A percentile compares a stretch with the other conserved stretches of the same genome.
These are phyloP conservation scores for Candoia aspera DNA, from an alignment of 2,113 vertebrate species.

Conservation along the genomic window DNA sequence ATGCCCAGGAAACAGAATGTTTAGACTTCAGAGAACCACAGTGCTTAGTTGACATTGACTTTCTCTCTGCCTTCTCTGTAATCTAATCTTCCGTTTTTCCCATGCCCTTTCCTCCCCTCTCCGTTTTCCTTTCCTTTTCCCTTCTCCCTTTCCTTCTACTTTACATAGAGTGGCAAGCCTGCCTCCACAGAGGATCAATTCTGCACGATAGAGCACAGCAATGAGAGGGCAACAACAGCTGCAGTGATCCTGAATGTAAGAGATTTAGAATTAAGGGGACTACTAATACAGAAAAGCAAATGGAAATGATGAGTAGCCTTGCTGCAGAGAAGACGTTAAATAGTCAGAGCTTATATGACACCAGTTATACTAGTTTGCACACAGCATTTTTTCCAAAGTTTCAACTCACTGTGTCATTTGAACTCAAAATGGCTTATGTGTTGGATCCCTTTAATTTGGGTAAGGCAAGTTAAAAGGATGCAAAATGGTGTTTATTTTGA, in stretches of 20 bases:
- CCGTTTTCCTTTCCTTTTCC: not conserved
- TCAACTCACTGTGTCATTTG: not conserved
- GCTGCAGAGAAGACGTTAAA: not conserved
- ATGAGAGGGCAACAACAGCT: constrained; percentile 27
- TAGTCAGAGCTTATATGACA: not conserved
- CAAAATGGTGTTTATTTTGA: not conserved
- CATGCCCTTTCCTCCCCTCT: constrained; percentile 7
- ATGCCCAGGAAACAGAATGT: constrained; percentile 32
- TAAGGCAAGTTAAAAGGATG: not conserved
- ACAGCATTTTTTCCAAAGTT: not conserved
- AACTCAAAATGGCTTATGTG: not conserved
- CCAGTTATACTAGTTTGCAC: not conserved
- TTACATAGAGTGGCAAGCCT: constrained; percentile 16
- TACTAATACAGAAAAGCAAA: not conserved
- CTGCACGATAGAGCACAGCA: constrained; percentile 15
- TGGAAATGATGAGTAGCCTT: not conserved
- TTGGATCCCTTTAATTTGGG: not conserved
- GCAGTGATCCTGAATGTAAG: constrained; percentile 18
- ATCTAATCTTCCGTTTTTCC: constrained; percentile 6
- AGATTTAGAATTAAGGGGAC: not conserved
- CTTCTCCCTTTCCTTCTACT: constrained; percentile 21
- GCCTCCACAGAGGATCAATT: constrained; percentile 8
- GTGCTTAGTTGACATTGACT: not conserved
- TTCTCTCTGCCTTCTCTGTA: constrained; percentile 4
- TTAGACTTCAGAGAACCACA: constrained; percentile 6